Conservation (phyloP, 2,888 invertebrate genomes). For the Lutraria lutraria region DNA sequence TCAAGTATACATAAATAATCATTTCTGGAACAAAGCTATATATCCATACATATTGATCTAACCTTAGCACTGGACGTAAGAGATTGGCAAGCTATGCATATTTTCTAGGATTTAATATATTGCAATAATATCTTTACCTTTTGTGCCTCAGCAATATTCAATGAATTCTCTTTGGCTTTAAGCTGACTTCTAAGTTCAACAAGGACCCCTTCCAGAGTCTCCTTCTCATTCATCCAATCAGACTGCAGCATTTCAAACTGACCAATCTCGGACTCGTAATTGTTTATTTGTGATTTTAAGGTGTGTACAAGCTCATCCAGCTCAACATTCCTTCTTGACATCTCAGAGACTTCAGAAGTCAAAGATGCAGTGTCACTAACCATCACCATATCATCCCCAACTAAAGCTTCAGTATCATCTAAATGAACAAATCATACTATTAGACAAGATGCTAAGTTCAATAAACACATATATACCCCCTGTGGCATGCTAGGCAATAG, state of each 20-base stretch:
- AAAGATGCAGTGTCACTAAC: slow-evolving; percentile 60
- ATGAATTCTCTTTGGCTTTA: slow-evolving; percentile 75
- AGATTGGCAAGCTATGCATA: too few relatives aligned
- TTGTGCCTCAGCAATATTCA: slow-evolving; percentile 73
- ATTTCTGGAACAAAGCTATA: too few relatives aligned
- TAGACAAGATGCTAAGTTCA: too few relatives aligned
- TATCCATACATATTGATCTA: too few relatives aligned
- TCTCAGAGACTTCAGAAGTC: slow-evolving; percentile 72
- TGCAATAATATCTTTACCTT: slow-evolving; percentile 67
- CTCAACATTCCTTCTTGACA: slow-evolving; percentile 70
- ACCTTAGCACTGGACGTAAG: too few relatives aligned
- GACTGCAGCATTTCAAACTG: slow-evolving; percentile 82
- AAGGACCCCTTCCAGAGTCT: slow-evolving; percentile 83
- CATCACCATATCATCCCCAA: slow-evolving; percentile 42
- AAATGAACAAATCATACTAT: not conserved
- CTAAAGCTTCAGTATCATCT: slow-evolving; percentile 37
- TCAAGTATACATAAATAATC: too few relatives aligned
- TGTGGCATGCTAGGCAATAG: too few relatives aligned
- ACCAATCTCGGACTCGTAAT: slow-evolving; percentile 76
- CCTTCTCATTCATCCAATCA: slow-evolving; percentile 84
- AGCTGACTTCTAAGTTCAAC: slow-evolving; percentile 79
- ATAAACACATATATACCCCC: too few relatives aligned
- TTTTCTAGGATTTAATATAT: too few relatives aligned
- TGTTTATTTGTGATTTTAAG: slow-evolving; percentile 75
- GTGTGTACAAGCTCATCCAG: slow-evolving; percentile 70